Conservation (phyloP, 2,888 invertebrate species). For the Chalcosyrphus nemorum region DNA sequence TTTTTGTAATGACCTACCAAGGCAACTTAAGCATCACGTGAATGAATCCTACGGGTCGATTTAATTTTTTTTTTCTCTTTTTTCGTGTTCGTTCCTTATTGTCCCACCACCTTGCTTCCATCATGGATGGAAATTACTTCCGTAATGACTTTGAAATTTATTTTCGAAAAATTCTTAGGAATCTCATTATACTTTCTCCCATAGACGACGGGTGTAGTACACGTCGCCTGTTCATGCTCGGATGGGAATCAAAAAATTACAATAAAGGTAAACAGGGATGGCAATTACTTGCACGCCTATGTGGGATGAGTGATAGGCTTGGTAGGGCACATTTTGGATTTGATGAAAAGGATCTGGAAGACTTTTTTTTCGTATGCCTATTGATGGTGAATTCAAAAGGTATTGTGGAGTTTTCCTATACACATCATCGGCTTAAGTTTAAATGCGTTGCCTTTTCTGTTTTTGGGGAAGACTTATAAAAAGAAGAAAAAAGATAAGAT, state of each 20-base stretch:
- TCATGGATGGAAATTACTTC: constrained; percentile 29
- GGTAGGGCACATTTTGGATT: too few species aligned
- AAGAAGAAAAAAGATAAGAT: too few species aligned
- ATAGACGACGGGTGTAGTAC: background rate
- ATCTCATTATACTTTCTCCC: constrained; percentile 7
- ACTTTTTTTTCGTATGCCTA: too few species aligned
- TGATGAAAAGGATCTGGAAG: too few species aligned
- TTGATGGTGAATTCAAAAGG: too few species aligned
- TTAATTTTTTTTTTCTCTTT: constrained; percentile 31
- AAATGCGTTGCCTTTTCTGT: too few species aligned
- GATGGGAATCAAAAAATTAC: background rate
- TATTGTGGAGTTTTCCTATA: too few species aligned
- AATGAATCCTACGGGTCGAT: constrained; percentile 12
- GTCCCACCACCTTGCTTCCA: background rate
- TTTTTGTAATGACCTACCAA: constrained; percentile 10
- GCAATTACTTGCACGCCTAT: background rate
- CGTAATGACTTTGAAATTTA: constrained; percentile 19
- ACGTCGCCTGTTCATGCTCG: background rate
- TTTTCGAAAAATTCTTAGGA: constrained; percentile 33
- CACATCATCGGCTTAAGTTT: too few species aligned
- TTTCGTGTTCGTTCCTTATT: too few species aligned
- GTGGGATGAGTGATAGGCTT: too few species aligned
- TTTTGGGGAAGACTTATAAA: too few species aligned
- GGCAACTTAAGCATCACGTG: constrained; percentile 5
- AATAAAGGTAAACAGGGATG: background rate